phyloP scores from a whole-genome alignment of 2,797 vertebrate species.

The Gymnocypris eckloni region DNA sequence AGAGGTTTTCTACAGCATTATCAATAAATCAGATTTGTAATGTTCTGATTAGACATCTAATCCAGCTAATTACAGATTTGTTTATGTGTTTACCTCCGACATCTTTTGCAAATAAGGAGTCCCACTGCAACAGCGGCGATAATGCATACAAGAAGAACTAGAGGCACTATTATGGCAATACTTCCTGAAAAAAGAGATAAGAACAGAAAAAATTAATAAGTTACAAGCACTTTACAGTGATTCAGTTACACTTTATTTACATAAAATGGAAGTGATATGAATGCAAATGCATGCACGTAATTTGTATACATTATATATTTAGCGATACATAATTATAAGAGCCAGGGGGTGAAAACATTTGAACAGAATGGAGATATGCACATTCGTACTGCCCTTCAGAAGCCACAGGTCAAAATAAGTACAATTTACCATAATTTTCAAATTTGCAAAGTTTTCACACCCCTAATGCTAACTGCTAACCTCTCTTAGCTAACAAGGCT shows the following conservation, averaged over 20 bases:
- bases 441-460: neutral
- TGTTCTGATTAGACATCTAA: constrained; percentile 8
- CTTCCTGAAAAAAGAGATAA: constrained; percentile 76
- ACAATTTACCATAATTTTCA: neutral
- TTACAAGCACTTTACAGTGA: neutral
- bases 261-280: neutral
- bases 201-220: neutral
- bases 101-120: constrained; percentile 85
- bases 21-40: constrained; percentile 17
- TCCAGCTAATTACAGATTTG: neutral
- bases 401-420: neutral
- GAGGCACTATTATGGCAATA: constrained; percentile 87
- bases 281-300: neutral
- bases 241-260: neutral
- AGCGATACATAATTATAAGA: neutral
- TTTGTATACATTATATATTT: neutral
- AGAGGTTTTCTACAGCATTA: neutral
- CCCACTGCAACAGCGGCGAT: constrained; percentile 85
- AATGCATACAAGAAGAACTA: constrained; percentile 85
- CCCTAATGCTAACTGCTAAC: neutral
- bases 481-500: neutral
- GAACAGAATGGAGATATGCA: neutral
- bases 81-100: constrained; percentile 75
- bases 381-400: neutral
- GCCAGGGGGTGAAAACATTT: neutral